These are phyloP conservation scores for Trachurus trachurus DNA, from an alignment of 2,797 vertebrate genomes.

Conservation along the genomic window DNA sequence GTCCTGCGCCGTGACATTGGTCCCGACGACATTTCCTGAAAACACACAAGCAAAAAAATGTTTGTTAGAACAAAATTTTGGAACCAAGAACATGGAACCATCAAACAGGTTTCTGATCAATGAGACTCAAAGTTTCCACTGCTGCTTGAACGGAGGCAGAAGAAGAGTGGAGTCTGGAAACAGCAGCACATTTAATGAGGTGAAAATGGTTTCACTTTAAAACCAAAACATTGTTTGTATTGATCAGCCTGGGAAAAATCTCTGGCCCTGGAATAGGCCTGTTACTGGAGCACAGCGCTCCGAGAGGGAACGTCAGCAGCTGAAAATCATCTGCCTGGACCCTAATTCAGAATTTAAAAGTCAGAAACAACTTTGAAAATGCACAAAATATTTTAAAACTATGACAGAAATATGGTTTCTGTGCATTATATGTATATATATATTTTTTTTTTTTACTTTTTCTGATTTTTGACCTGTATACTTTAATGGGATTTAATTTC, in stretches of 20 bases:
- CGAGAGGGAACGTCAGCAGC: background rate
- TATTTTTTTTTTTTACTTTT: no score
- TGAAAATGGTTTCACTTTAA: conserved; percentile 16
- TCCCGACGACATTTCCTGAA: conserved; percentile 72
- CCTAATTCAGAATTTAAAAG: background rate
- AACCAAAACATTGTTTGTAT: conserved; percentile 26
- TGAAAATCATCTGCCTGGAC: background rate
- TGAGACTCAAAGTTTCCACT: background rate
- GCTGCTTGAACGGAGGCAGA: background rate
- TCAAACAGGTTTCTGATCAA: background rate
- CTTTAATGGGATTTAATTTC: no score
- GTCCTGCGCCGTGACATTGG: conserved; percentile 71
- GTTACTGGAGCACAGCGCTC: background rate
- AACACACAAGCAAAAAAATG: conserved; percentile 27
- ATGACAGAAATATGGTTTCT: no score
- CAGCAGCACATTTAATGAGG: conserved; percentile 26
- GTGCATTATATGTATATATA: no score
- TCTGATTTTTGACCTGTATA: no score
- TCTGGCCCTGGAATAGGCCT: background rate
- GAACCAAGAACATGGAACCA: background rate
- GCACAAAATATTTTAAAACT: no score
- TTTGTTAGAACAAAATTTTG: background rate
- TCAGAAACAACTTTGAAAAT: no score
- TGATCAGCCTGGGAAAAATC: conserved; percentile 22
- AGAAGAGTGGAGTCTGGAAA: background rate